A percentile compares a stretch with the other conserved stretches of the same genome.
These are phyloP conservation scores for Theonella swinhoei DNA, from an alignment of 37 sponge, comb jelly and placozoan genomes.

Conservation along the genomic window DNA sequence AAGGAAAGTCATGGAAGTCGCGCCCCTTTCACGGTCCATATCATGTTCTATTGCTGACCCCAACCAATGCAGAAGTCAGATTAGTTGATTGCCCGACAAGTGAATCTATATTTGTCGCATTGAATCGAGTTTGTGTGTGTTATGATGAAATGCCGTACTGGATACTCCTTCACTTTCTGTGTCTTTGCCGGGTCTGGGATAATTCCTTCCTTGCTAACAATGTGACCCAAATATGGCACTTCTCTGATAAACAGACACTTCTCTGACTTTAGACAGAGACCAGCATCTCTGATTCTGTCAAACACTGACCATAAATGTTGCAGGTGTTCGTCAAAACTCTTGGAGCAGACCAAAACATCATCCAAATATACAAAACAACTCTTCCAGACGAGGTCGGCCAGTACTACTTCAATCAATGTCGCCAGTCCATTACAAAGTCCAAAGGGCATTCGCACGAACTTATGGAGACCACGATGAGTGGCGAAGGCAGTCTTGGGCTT, in stretches of 20 bases:
- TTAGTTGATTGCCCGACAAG: no score
- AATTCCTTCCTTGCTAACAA: conserved; percentile 21
- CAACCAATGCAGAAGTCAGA: no score
- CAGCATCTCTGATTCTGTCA: conserved; percentile 1
- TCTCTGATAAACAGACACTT: conserved; percentile 29
- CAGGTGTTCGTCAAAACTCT: conserved; percentile 39
- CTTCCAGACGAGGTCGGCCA: conserved; percentile 20
- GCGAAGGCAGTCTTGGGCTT: conserved; percentile 55
- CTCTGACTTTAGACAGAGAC: conserved; percentile 34
- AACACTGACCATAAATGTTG: conserved; percentile 38
- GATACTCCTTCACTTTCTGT: neutral
- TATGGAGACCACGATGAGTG: conserved; percentile 32
- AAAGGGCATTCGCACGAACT: conserved; percentile 52
- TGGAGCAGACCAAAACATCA: conserved; percentile 44
- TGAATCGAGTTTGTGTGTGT: no score
- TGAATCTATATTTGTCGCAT: no score
- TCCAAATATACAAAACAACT: conserved; percentile 20
- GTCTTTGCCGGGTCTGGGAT: neutral
- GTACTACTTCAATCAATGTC: conserved; percentile 43
- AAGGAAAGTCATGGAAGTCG: no score
- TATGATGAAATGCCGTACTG: no score
- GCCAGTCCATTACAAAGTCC: conserved; percentile 17
- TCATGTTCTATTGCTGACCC: no score
- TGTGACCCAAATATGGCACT: conserved; percentile 28
- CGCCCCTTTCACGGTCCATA: no score